phyloP scores from a whole-genome alignment of 2,888 invertebrate species.

The Torymus auratus region DNA sequence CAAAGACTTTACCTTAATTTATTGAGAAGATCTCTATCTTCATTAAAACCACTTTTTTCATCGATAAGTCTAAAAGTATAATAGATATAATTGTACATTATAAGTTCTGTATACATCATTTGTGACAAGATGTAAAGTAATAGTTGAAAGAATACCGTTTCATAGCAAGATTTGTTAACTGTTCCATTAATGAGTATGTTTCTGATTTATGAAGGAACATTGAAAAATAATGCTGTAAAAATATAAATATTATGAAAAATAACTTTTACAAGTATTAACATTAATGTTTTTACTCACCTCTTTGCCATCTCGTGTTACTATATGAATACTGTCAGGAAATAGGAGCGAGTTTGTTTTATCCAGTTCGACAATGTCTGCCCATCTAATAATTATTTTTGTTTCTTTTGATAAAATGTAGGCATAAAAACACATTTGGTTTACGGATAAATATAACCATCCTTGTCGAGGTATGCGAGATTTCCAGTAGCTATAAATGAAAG shows the following conservation, averaged over 20 bases:
- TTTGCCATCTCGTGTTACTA: conserved; percentile 88
- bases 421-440: conserved; percentile 97
- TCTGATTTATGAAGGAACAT: conserved; percentile 93
- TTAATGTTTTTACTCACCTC: conserved; percentile 73
- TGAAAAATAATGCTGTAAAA: conserved; percentile 89
- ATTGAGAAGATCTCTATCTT: conserved; percentile 89
- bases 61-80: conserved; percentile 86
- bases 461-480: conserved; percentile 95
- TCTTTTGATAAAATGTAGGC: conserved; percentile 95
- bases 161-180: conserved; percentile 97
- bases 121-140: conserved; percentile 43
- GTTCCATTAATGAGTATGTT: conserved; percentile 94
- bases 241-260: conserved; percentile 48
- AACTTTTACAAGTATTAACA: not conserved
- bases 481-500: conserved; percentile 86
- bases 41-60: conserved; percentile 93
- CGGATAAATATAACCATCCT: conserved; percentile 97
- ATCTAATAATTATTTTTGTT: conserved; percentile 91
- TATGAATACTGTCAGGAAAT: conserved; percentile 91
- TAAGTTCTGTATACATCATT: conserved; percentile 40
- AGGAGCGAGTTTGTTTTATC: conserved; percentile 86
- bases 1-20: conserved; percentile 82
- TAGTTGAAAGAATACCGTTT: conserved; percentile 82
- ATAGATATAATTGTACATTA: conserved; percentile 33
- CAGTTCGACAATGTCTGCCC: conserved; percentile 92